Conservation (phyloP, 2,113 vertebrate species). For the Brachypodius melanocephalos region DNA sequence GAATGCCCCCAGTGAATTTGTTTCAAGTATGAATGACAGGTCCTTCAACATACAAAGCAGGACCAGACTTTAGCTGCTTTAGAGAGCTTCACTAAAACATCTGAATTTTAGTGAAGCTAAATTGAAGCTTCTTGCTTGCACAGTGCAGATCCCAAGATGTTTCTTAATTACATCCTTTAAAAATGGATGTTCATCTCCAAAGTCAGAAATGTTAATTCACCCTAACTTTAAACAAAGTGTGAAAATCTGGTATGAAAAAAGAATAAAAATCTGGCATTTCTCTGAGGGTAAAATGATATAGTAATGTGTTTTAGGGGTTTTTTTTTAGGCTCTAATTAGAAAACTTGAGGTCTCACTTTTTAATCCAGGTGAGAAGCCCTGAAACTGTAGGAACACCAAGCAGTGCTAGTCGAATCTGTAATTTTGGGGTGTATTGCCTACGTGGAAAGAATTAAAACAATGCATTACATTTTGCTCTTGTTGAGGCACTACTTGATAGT, state of each 20-base stretch:
- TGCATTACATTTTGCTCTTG: neutral
- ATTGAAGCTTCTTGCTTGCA: neutral
- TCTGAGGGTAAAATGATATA: neutral
- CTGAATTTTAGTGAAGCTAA: neutral
- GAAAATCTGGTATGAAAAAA: neutral
- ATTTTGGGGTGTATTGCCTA: neutral
- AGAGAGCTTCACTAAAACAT: neutral
- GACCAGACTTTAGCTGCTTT: neutral
- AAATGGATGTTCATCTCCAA: neutral
- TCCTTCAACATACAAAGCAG: neutral
- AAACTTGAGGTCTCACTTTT: neutral
- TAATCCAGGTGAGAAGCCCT: neutral
- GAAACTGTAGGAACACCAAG: neutral
- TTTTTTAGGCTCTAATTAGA: neutral
- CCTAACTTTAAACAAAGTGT: neutral
- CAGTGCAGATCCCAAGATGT: neutral
- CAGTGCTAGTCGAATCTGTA: neutral
- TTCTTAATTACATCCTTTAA: neutral
- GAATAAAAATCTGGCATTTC: neutral
- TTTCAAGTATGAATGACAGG: neutral
- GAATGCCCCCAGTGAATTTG: neutral
- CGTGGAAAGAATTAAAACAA: neutral
- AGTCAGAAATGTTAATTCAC: neutral
- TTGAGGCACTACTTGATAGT: neutral
- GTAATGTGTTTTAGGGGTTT: fast-evolving